Evolutionary conservation across 2,797 vertebrate species (phyloP), one percentile per base, ranked within the genome.

Genomic region (Chanos chanos): DNA sequence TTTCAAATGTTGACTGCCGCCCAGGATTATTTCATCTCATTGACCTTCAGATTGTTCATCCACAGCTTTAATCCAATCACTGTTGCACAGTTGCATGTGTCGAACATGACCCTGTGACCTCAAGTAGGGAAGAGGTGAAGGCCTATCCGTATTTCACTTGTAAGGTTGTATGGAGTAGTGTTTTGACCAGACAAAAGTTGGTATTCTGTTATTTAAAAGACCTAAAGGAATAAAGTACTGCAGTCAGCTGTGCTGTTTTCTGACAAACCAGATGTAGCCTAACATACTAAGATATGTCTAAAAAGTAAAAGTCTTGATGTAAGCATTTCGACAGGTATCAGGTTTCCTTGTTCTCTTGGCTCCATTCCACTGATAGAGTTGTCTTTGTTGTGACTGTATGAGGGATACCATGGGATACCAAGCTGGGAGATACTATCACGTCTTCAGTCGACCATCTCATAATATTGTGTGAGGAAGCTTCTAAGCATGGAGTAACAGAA

Each of bases 21-120:
- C n/a, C 48, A 57, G 64, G 45, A 70, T 74, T 74, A 72, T 68
- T 70, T 64, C 65, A 72, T 64, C 44, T 33, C 30, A 27, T 48
- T 65, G 71, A 61, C 71, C 71, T 48, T 55, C 66, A 68, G 52
- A 65, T 60, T 58, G 55, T 49, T 64, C 54, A 51, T 63, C n/a
- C 13, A 25, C 28, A 4, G 13, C 55, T 61, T 47, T 56, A 44
- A 70, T 70, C 53, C 59, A 70, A 49, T 66, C 47, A 37, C 55
- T 61, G 63, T 33, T 40, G 39, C 48, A 30, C 39, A 10, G 25
- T n/a, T n/a, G n/a, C n/a, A n/a, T n/a, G n/a, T n/a, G n/a, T n/a
- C n/a, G n/a, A n/a, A n/a, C n/a, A n/a, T 22, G 61, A 64, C 72
- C 64, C 51, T 6, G n/a, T 56, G 50, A 64, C 60, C 67, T 41